Base-by-base conservation (phyloP, 2,797 vertebrate species). In the Sebastes taczanowskii region DNA sequence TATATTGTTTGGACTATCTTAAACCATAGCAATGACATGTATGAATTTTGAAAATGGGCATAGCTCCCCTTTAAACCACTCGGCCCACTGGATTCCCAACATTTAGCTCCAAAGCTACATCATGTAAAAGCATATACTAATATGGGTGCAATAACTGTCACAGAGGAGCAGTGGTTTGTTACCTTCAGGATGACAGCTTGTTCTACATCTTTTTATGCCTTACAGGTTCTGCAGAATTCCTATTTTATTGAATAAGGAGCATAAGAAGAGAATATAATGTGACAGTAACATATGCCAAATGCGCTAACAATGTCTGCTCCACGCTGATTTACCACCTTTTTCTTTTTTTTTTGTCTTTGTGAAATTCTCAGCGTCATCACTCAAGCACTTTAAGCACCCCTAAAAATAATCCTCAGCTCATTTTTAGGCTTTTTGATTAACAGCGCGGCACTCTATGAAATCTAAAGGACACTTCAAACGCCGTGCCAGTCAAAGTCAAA, bases 401-500 rank as follows among this genome's bases (percentile, higher is more conserved):
- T 59, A 76, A 78, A 87, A 86, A 84, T 86, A 87, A 86, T 70
- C 69, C 23, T 25, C 65, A 65, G 64, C 78, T 78, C 11, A 64
- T 78, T 76, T 81, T 80, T 78, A 67, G 55, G 55, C 61, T 62
- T 85, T 82, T 80, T 46, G 60, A 76, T 85, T 86, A 78, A 71
- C 35, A 61, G 64, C 56, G 27, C 7, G 16, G 74, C 62, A 56
- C 69, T 76, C 67, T 68, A 1, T 71, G 56, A 82, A 82, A 80
- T 84, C 61, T 66, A 72, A 86, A 87, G 70, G 63, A 81, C 77
- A 81, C 87, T 86, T 87, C 64, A 86, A 84, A 78, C 11, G 8
- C 20, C 5, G 3, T 22, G 77, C 53, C 78, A 84, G 70, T 88
- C 85, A 87, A 79, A 74, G 58, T 87, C 72, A 82, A 69, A 86